Evolutionary conservation across 2,888 invertebrate genomes (phyloP).

Genomic region (Catotricha subobsoleta): DNA sequence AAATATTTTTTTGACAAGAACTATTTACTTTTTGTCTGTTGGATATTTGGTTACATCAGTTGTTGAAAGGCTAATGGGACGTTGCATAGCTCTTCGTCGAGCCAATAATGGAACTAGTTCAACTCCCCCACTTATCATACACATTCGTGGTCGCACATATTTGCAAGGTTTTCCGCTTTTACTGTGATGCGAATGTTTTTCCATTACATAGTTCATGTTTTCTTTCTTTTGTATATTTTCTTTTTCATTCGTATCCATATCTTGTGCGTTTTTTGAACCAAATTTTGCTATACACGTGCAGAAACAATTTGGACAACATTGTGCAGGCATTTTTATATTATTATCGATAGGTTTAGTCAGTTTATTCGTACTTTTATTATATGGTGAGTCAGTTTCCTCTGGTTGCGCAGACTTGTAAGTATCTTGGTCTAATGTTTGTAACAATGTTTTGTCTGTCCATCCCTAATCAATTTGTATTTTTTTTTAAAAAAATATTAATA

Average conservation of each 20-base stretch:
- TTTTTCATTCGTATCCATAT: neutral
- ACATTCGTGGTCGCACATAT: constrained; percentile 10
- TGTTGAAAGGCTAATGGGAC: constrained; percentile 35
- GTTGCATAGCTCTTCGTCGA: constrained; percentile 38
- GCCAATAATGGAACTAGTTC: constrained; percentile 62
- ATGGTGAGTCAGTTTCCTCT: neutral
- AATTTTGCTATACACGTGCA: constrained; percentile 18
- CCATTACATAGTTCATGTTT: neutral
- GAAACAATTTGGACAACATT: constrained; percentile 23
- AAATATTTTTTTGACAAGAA: neutral
- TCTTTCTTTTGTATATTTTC: neutral
- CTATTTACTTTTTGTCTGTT: constrained; percentile 27
- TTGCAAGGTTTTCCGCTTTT: neutral
- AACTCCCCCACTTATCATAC: constrained; percentile 42
- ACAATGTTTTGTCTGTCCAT: constrained; percentile 29
- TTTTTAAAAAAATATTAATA: neutral
- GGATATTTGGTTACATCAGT: constrained; percentile 35
- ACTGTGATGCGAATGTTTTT: constrained; percentile 1
- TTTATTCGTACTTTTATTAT: neutral
- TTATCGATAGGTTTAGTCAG: neutral
- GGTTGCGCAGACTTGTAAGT: constrained; percentile 21
- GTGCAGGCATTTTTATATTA: neutral
- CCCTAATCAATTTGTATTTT: constrained; percentile 16
- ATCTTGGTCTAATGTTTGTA: constrained; percentile 27
- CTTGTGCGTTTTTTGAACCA: neutral